phyloP scores from a whole-genome alignment of 2,113 vertebrate species.

The Catharus bicknelli region DNA sequence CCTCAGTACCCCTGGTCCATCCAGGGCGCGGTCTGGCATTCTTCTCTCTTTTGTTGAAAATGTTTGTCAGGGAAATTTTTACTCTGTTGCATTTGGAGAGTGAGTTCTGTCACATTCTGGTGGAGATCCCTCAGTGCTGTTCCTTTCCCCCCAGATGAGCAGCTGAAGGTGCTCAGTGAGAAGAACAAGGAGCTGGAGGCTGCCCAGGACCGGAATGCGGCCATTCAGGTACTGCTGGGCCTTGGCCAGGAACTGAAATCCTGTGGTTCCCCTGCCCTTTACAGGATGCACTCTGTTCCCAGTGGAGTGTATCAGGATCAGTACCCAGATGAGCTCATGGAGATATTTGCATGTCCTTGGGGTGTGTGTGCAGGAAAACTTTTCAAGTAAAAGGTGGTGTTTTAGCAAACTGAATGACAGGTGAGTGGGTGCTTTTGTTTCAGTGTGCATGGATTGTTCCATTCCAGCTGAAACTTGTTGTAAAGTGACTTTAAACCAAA shows the following conservation, averaged over 20 bases:
- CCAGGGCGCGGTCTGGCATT: not conserved
- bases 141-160: constrained; percentile 73
- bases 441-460: not conserved
- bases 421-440: not conserved
- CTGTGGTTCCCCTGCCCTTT: not conserved
- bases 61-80: not conserved
- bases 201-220: constrained; percentile 71
- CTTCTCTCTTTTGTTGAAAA: too few species aligned
- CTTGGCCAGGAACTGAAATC: not conserved
- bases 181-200: constrained; percentile 85
- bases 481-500: not conserved
- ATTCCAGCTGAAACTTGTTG: not conserved
- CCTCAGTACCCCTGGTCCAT: too few species aligned
- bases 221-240: constrained; percentile 78
- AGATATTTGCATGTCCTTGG: fast-evolving
- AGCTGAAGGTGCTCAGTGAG: constrained; percentile 79
- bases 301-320: fast-evolving
- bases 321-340: not conserved
- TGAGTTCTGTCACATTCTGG: not conserved
- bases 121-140: not conserved
- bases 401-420: not conserved
- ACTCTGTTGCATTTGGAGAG: not conserved
- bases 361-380: fast-evolving
- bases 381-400: not conserved
- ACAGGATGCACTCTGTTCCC: not conserved